Conservation (phyloP, 2,797 vertebrate genomes). For the Podarcis lilfordi region DNA sequence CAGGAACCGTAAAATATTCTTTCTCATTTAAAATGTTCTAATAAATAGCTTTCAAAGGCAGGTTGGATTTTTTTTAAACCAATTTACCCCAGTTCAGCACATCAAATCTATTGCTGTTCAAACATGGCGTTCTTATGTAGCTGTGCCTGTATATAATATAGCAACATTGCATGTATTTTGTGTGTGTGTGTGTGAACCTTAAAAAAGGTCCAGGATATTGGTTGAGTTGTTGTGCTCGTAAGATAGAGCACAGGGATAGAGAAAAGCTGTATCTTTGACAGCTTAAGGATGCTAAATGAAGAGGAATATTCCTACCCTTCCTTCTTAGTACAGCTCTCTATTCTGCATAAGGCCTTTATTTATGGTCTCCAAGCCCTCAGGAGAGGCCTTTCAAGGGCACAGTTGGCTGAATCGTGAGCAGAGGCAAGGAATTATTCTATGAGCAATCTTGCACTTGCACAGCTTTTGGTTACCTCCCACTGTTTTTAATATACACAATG, state of each 20-base stretch:
- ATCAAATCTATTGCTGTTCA: neutral
- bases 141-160: neutral
- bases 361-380: neutral
- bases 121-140: neutral
- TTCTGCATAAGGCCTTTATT: neutral
- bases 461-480: no score
- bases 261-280: neutral
- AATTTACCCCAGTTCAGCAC: neutral
- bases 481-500: neutral
- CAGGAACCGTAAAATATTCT: no score
- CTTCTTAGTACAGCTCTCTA: neutral
- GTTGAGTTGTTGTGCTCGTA: no score
- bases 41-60: neutral
- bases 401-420: neutral
- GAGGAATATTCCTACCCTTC: neutral
- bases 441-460: neutral
- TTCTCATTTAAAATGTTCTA: no score
- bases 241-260: no score
- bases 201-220: no score
- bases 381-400: no score
- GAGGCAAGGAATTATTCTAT: neutral
- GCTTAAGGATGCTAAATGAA: neutral
- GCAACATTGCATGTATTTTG: neutral
- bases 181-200: no score
- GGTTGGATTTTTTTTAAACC: neutral